These are phyloP conservation scores for Ptychobarbus kaznakovi DNA, from an alignment of 2,797 vertebrate genomes.

Conservation along the genomic window DNA sequence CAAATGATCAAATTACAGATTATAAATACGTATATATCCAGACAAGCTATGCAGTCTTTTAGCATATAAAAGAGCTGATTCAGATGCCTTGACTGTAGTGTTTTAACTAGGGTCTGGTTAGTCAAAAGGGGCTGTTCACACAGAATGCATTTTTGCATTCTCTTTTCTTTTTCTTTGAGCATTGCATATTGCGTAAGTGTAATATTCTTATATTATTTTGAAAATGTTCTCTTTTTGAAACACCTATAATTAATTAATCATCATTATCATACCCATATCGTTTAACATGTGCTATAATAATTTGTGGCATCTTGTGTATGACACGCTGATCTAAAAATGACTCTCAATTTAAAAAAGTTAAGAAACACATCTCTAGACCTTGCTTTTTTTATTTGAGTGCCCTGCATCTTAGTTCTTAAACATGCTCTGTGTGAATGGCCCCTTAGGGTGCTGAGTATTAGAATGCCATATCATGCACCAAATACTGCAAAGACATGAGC, in stretches of 20 bases:
- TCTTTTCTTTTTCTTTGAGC: not conserved
- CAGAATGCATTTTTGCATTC: not conserved
- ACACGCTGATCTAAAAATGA: not conserved
- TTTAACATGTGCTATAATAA: not conserved
- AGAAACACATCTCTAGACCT: not conserved
- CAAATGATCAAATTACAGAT: not conserved
- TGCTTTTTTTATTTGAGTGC: not conserved
- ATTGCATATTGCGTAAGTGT: not conserved
- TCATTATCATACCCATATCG: not conserved
- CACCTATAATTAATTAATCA: too few species aligned
- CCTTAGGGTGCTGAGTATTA: not conserved
- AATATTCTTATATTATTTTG: conserved; percentile 1
- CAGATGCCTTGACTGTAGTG: not conserved
- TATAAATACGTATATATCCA: not conserved
- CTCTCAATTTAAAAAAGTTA: not conserved
- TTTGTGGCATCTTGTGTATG: not conserved
- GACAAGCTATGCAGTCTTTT: not conserved
- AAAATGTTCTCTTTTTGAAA: not conserved
- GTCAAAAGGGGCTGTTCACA: not conserved
- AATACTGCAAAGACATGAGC: not conserved
- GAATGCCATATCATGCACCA: not conserved
- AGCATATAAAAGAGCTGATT: not conserved
- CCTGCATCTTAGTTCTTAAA: not conserved
- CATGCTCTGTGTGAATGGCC: not conserved
- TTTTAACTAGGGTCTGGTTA: not conserved